phyloP scores from a whole-genome alignment of 2,113 vertebrate genomes.

The Catharus minimus region DNA sequence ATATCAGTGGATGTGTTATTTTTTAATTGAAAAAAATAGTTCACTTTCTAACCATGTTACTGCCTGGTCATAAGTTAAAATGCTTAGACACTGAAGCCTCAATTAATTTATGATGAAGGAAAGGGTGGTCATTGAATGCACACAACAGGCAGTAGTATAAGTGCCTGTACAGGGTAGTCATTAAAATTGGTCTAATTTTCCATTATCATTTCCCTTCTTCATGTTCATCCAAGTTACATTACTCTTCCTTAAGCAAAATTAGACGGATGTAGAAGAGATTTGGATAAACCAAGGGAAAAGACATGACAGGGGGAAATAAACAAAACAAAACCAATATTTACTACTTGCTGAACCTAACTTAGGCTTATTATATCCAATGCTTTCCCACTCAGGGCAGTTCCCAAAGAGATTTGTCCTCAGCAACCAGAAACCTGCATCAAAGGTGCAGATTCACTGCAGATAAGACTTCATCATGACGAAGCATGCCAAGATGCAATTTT shows the following conservation, averaged over 20 bases:
- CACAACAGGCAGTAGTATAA: background rate
- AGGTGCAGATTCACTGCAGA: background rate
- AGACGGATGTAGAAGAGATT: background rate
- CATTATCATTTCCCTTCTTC: background rate
- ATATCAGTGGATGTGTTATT: background rate
- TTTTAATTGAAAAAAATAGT: background rate
- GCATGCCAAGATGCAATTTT: background rate
- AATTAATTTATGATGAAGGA: background rate
- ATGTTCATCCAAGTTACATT: background rate
- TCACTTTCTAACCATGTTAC: background rate
- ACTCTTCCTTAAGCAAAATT: background rate
- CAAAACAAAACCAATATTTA: background rate
- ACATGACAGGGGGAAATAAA: background rate
- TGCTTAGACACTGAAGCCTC: background rate
- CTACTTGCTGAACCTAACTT: background rate
- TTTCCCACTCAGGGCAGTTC: background rate
- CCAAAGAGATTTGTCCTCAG: background rate
- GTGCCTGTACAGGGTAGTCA: background rate
- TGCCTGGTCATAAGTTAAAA: background rate
- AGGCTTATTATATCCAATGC: background rate
- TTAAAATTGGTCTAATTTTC: background rate
- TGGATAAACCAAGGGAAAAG: background rate
- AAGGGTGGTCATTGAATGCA: background rate
- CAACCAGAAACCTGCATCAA: background rate
- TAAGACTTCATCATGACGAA: background rate